These are phyloP conservation scores for Heliconius cydno DNA, from an alignment of 2,888 invertebrate species.

Conservation along the genomic window DNA sequence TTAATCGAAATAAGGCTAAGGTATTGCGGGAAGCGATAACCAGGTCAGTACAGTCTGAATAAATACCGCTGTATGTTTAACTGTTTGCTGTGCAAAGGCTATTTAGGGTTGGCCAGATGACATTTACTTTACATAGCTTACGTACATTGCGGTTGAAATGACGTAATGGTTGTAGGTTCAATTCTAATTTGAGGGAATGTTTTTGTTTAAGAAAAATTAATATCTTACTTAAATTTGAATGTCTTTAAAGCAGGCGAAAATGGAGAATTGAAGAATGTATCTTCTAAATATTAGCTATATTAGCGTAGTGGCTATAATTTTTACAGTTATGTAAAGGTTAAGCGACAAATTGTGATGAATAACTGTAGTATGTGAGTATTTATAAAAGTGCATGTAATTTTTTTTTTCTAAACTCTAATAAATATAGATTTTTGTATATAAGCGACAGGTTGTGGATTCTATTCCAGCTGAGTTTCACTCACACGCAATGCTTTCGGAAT, in stretches of 20 bases:
- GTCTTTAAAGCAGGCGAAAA: background rate
- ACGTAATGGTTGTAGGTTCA: background rate
- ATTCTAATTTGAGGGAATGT: background rate
- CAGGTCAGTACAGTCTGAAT: slow-evolving; percentile 31
- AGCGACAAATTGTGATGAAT: background rate
- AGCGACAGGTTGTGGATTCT: too few relatives aligned
- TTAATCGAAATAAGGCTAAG: slow-evolving; percentile 11
- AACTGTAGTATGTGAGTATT: background rate
- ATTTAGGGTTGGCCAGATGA: slow-evolving; percentile 19
- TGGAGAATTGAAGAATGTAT: background rate
- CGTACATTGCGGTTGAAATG: background rate
- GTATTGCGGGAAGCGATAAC: slow-evolving; percentile 27
- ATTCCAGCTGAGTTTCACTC: background rate
- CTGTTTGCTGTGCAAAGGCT: slow-evolving; percentile 50
- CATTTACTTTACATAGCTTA: slow-evolving; percentile 16
- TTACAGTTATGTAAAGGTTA: background rate
- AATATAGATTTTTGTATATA: too few relatives aligned
- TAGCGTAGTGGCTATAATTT: background rate
- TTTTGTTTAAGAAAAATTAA: background rate
- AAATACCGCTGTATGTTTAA: slow-evolving; percentile 57
- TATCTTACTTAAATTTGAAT: background rate
- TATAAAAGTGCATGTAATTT: too few relatives aligned
- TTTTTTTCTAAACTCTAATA: too few relatives aligned
- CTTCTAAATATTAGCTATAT: background rate
- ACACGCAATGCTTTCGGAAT: background rate